phyloP scores from a whole-genome alignment of 2,797 vertebrate genomes.

The Chaetodon trifasciatus region DNA sequence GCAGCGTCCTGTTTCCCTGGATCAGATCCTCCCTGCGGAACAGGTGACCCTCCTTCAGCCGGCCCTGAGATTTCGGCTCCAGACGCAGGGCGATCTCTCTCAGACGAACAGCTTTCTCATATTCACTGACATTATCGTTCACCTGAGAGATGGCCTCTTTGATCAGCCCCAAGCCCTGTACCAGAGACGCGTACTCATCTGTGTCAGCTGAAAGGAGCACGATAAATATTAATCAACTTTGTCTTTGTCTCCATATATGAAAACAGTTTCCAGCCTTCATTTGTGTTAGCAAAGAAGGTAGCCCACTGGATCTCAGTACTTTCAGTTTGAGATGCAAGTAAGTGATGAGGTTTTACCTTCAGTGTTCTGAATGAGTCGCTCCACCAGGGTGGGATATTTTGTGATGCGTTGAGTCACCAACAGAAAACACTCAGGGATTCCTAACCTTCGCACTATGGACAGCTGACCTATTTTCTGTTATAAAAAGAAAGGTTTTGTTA shows the following conservation, averaged over 20 bases:
- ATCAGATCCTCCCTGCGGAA: conserved; percentile 91
- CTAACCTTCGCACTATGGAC: conserved; percentile 90
- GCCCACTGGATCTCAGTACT: not conserved
- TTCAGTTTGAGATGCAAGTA: not conserved
- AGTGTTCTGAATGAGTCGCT: conserved; percentile 93
- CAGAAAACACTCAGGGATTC: conserved; percentile 93
- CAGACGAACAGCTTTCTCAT: conserved; percentile 86
- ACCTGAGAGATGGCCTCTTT: conserved; percentile 90
- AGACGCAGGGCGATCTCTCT: conserved; percentile 87
- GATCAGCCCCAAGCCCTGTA: conserved; percentile 88
- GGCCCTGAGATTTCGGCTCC: conserved; percentile 89
- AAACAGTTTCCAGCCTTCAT: not conserved
- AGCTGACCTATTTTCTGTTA: conserved; percentile 91
- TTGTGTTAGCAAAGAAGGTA: not conserved
- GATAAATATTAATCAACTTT: not conserved
- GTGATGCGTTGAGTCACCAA: conserved; percentile 97
- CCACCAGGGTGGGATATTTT: conserved; percentile 95
- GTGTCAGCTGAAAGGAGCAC: conserved; percentile 84
- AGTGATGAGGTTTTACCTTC: conserved; percentile 84
- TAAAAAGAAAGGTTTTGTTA: not conserved
- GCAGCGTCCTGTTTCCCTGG: conserved; percentile 76
- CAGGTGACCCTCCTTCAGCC: conserved; percentile 84
- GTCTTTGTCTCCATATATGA: not conserved
- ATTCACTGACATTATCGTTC: conserved; percentile 87
- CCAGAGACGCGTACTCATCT: conserved; percentile 87